Evolutionary conservation across 2,113 vertebrate species (phyloP).

Genomic region (Eudyptes chrysolophus): DNA sequence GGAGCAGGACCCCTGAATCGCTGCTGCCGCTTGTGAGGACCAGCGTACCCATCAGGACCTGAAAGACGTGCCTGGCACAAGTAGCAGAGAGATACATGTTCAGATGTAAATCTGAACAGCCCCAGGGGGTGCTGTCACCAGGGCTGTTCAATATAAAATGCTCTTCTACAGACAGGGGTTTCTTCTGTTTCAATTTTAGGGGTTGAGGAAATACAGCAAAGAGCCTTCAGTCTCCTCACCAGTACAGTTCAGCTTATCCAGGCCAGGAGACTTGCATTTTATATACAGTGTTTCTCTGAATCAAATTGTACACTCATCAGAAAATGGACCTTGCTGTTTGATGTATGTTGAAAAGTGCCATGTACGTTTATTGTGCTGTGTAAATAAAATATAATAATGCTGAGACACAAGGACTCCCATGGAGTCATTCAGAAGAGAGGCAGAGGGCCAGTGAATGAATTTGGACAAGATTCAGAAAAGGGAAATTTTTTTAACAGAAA

Average conservation of each 20-base stretch:
- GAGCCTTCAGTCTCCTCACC: neutral
- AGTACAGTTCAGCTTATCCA: neutral
- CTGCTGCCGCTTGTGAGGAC: neutral
- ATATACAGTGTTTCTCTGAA: neutral
- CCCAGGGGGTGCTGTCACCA: neutral
- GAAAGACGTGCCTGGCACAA: neutral
- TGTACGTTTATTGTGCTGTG: neutral
- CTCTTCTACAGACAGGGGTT: neutral
- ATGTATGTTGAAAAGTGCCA: neutral
- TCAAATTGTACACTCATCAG: neutral
- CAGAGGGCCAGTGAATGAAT: neutral
- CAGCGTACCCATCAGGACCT: neutral
- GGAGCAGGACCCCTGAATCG: neutral
- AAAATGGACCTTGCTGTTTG: neutral
- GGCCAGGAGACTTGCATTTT: neutral
- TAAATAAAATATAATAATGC: conserved; percentile 26
- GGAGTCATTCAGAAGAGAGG: neutral
- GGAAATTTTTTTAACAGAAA: neutral
- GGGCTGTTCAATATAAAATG: neutral
- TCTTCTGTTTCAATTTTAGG: neutral
- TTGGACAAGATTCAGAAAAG: neutral
- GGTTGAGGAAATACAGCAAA: neutral
- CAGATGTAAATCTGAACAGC: neutral
- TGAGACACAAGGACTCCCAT: conserved; percentile 4
- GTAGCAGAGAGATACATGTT: neutral